Conservation (phyloP, 2,113 vertebrate genomes). For the Zosterops borbonicus region DNA sequence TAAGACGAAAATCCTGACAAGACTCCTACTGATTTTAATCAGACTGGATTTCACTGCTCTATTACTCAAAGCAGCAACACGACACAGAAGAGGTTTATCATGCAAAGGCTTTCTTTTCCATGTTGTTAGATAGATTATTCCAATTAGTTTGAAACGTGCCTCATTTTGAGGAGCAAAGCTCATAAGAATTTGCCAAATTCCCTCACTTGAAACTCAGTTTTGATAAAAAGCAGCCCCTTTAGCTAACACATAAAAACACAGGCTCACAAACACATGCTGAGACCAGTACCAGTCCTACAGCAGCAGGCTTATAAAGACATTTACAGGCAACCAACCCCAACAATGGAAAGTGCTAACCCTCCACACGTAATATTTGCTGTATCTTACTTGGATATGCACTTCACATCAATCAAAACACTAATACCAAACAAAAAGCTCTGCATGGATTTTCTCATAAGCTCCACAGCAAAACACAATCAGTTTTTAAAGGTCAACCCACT, state of each 20-base stretch:
- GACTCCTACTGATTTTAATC: conserved; percentile 36
- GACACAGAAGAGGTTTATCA: background rate
- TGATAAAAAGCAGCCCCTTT: background rate
- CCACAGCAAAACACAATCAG: background rate
- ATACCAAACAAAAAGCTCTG: background rate
- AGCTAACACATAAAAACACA: background rate
- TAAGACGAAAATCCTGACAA: conserved; percentile 39
- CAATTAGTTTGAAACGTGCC: background rate
- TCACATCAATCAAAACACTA: background rate
- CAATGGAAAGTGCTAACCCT: background rate
- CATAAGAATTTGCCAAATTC: background rate
- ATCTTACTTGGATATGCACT: background rate
- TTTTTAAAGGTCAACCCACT: background rate
- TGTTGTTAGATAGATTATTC: background rate
- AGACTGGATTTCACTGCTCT: conserved; percentile 18
- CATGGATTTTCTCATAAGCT: background rate
- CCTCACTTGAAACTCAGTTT: background rate
- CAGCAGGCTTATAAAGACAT: background rate
- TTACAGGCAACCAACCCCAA: background rate
- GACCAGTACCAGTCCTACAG: background rate
- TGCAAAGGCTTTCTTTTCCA: background rate
- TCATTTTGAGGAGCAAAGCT: background rate
- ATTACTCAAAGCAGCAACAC: background rate
- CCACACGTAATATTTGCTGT: background rate
- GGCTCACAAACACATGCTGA: background rate